Percentiles rank a stretch among this genome's conserved stretches.
These are phyloP conservation scores for Bothrops jararaca DNA, from an alignment of 2,113 vertebrate species.

Conservation along the genomic window DNA sequence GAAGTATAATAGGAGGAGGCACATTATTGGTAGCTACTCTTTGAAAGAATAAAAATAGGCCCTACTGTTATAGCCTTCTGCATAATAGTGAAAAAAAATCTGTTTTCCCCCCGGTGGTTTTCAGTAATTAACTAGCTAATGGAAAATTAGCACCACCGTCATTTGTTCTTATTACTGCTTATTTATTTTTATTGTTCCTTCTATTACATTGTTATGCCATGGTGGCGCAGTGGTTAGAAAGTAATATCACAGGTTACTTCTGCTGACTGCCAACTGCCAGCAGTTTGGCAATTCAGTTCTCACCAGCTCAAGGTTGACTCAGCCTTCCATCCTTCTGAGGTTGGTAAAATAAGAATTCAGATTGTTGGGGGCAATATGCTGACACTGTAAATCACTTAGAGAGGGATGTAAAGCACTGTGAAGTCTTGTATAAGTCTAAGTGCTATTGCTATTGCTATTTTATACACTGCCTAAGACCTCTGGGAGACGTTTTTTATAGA, in stretches of 20 bases:
- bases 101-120: not conserved
- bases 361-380: no score
- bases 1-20: not conserved
- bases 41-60: not conserved
- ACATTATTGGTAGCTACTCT: not conserved
- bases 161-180: not conserved
- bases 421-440: no score
- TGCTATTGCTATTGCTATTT: not conserved
- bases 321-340: no score
- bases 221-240: no score
- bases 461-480: not conserved
- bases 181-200: not conserved
- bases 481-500: not conserved
- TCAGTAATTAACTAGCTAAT: not conserved
- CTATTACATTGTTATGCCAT: not conserved
- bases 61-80: not conserved
- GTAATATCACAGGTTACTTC: no score
- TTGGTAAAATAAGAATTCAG: no score
- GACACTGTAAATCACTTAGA: no score
- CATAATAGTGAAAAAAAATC: not conserved
- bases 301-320: no score
- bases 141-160: not conserved
- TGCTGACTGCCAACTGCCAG: no score
- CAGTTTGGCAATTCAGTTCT: no score
- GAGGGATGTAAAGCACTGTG: no score